Percentiles rank a stretch among this genome's conserved stretches.
Conservation (phyloP, 2,888 invertebrate species). For the Hirtodrosophila histrioides region DNA sequence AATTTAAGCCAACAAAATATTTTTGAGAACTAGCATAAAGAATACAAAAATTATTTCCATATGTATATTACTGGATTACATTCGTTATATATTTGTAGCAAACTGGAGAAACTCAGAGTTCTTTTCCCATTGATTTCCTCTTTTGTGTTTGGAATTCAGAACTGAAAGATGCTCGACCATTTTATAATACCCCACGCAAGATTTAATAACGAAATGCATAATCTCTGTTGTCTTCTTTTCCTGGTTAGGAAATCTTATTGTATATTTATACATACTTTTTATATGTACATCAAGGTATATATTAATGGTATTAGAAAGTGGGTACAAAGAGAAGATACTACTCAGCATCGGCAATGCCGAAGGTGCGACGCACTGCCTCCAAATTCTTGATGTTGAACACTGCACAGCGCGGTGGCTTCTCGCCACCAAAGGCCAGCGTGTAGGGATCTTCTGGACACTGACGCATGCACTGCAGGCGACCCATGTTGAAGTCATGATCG, state of each 20-base stretch:
- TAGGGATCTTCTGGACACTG: constrained; percentile 93
- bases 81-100: no score
- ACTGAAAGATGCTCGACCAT: no score
- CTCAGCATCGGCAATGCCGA: constrained; percentile 70
- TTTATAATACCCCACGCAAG: background rate
- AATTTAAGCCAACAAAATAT: background rate
- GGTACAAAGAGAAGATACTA: constrained; percentile 11
- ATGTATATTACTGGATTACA: no score
- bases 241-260: constrained; percentile 7
- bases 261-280: constrained; percentile 20
- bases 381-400: constrained; percentile 85
- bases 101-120: no score
- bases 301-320: constrained; percentile 2
- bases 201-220: background rate
- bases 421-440: constrained; percentile 93
- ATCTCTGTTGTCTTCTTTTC: background rate
- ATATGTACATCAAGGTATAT: constrained; percentile 16
- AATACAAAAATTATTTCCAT: no score
- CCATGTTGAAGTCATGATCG: constrained; percentile 87
- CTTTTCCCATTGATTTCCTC: no score
- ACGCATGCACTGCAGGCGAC: constrained; percentile 89
- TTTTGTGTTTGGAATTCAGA: no score
- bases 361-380: constrained; percentile 81
- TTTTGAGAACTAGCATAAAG: background rate
- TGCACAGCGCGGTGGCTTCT: constrained; percentile 90